Conservation (phyloP, 2,888 invertebrate genomes). For the Furcula furcula region DNA sequence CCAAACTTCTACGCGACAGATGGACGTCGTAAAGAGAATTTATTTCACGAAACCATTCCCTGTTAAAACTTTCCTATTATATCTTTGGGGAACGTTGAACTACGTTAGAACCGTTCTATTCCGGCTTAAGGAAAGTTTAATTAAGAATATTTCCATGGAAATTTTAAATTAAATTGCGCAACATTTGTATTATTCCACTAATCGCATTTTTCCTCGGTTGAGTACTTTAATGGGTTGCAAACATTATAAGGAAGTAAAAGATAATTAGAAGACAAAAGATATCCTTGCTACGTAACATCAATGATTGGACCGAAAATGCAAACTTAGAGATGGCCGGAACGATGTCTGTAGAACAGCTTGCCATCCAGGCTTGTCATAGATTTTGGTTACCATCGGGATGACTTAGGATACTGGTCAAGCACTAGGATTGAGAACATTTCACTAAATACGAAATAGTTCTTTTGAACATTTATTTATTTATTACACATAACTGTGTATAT, state of each 20-base stretch:
- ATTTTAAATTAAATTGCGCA: constrained; percentile 15
- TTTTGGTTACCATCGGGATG: no score
- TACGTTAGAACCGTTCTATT: constrained; percentile 6
- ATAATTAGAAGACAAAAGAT: no score
- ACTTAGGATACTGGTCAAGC: no score
- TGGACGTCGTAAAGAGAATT: constrained; percentile 43
- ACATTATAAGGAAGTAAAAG: no score
- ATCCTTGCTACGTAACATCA: no score
- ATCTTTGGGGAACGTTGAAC: constrained; percentile 7
- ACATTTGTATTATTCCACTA: constrained; percentile 12
- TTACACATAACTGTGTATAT: no score
- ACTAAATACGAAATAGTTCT: no score
- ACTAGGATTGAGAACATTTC: no score
- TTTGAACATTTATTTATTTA: neutral
- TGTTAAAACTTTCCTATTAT: constrained; percentile 36
- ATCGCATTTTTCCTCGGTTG: constrained; percentile 7
- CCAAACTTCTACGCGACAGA: constrained; percentile 12
- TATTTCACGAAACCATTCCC: constrained; percentile 39
- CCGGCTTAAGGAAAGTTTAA: constrained; percentile 25
- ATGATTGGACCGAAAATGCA: no score
- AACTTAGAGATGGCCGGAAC: no score
- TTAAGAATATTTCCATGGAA: constrained; percentile 29
- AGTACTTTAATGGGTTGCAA: neutral
- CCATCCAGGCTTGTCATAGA: no score
- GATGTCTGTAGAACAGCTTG: no score